Percentiles rank a stretch among this genome's conserved stretches.
Evolutionary conservation across 2,888 invertebrate species (phyloP).

Genomic region (Lycocerus yunnanus): DNA sequence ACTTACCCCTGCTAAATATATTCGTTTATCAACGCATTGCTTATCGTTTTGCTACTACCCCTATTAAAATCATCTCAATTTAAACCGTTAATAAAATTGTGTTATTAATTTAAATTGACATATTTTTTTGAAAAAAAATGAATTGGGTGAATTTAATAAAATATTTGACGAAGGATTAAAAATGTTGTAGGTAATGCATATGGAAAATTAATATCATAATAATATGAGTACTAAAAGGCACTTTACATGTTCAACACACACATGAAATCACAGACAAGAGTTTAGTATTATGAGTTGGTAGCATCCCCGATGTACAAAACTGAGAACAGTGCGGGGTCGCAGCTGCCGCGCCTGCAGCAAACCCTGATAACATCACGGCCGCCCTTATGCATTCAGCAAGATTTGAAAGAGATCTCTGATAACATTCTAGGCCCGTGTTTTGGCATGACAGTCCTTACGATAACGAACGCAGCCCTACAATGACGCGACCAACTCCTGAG

Average conservation of each 20-base stretch:
- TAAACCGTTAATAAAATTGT: neutral
- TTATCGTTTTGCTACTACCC: neutral
- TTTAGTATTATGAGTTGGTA: conserved; percentile 7
- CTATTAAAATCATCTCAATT: neutral
- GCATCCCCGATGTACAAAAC: conserved; percentile 21
- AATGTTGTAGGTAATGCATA: neutral
- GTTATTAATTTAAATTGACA: neutral
- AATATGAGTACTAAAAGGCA: conserved; percentile 26
- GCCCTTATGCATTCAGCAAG: conserved; percentile 59
- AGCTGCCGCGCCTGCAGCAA: conserved; percentile 55
- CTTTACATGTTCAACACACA: conserved; percentile 26
- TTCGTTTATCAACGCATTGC: neutral
- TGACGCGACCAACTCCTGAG: conserved; percentile 35
- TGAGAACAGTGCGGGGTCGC: conserved; percentile 40
- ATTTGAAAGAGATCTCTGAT: conserved; percentile 59
- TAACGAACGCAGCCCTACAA: conserved; percentile 49
- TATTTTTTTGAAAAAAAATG: neutral
- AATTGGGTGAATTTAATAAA: too few species aligned
- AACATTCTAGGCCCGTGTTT: conserved; percentile 59
- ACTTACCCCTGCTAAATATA: neutral
- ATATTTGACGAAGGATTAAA: neutral
- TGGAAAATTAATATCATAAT: conserved; percentile 16
- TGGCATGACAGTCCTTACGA: conserved; percentile 58
- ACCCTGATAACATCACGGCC: conserved; percentile 54
- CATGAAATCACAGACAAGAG: conserved; percentile 27